phyloP scores from a whole-genome alignment of 2,888 invertebrate genomes.

The Lithophane ornitopus region DNA sequence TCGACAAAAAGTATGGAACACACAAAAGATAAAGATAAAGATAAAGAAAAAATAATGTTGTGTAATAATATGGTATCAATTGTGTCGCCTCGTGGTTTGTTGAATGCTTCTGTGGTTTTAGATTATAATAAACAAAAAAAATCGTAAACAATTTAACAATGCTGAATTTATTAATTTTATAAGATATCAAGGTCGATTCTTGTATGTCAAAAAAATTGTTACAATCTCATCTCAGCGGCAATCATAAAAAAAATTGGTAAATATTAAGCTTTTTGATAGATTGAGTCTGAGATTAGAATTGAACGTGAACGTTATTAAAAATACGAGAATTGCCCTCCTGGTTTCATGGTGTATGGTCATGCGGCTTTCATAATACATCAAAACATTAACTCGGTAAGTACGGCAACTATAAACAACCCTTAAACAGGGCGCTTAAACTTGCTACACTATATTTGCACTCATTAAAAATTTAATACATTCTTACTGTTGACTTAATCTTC shows the following conservation, averaged over 20 bases:
- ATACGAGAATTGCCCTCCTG: background rate
- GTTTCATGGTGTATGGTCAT: background rate
- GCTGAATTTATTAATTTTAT: background rate
- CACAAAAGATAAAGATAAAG: no score
- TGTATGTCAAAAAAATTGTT: background rate
- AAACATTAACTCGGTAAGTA: conserved; percentile 1
- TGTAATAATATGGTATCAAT: background rate
- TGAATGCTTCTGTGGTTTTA: background rate
- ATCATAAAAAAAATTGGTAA: background rate
- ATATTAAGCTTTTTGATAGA: no score
- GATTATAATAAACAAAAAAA: background rate
- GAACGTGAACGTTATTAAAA: background rate
- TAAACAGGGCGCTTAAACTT: conserved; percentile 6
- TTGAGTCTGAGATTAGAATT: background rate
- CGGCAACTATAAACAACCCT: conserved; percentile 9
- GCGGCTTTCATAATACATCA: background rate
- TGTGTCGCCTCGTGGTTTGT: background rate
- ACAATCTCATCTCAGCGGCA: background rate
- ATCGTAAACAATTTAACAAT: background rate
- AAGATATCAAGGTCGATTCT: no score
- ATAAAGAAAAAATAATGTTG: no score
- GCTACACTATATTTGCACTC: conserved; percentile 30
- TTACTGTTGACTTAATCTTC: conserved; percentile 37
- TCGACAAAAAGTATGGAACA: no score
- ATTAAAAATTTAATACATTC: conserved; percentile 42